Evolutionary conservation across 2,797 vertebrate genomes (phyloP).

Genomic region (Pogoniulus pusillus): DNA sequence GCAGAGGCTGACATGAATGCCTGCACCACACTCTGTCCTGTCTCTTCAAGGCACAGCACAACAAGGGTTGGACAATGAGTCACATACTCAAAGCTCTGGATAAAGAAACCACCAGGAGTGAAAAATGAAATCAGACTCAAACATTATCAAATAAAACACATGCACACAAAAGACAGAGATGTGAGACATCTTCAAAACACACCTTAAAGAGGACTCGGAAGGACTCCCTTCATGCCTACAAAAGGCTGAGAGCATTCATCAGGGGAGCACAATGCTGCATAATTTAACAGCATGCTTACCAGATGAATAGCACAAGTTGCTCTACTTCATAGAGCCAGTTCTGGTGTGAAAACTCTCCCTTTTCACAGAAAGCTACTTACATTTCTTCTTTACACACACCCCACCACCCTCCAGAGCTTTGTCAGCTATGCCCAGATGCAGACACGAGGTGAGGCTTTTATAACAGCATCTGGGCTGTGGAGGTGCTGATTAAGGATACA

Average conservation of each 20-base stretch:
- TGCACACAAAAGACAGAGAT: neutral
- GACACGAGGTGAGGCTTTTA: neutral
- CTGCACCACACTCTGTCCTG: neutral
- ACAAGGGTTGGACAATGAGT: neutral
- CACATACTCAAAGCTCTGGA: neutral
- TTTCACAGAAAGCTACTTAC: neutral
- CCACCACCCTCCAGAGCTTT: neutral
- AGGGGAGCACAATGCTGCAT: neutral
- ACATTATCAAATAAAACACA: neutral
- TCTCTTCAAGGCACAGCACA: neutral
- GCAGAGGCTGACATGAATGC: rapidly evolving
- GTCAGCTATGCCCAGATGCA: rapidly evolving
- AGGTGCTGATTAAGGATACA: too few species aligned
- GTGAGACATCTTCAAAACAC: neutral
- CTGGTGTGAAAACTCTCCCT: neutral
- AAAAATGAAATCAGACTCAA: neutral
- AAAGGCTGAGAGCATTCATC: neutral
- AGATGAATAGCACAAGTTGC: neutral
- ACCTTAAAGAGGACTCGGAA: neutral
- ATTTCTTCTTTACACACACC: neutral
- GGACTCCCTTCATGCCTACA: neutral
- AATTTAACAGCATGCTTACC: neutral
- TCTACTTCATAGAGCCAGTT: neutral
- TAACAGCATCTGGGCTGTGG: neutral
- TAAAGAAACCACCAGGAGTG: neutral